Base-by-base conservation (phyloP, 2,113 vertebrate genomes). In the Axis porcinus region DNA sequence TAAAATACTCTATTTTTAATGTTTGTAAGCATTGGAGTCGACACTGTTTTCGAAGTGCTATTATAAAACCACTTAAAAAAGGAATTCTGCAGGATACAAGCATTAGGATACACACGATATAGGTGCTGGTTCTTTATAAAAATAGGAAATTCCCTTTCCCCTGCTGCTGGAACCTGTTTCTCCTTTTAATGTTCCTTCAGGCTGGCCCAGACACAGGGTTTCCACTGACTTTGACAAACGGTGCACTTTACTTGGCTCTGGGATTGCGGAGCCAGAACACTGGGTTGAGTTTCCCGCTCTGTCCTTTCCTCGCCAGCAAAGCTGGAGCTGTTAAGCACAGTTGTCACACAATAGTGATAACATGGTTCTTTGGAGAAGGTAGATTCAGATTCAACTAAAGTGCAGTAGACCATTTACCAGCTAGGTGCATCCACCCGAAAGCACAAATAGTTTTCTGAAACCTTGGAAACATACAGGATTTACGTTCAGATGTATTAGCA, bases 241-340 rank as follows among this genome's bases (percentile, higher is more conserved):
- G 27, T 43, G 5, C 54, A 40, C 90, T 97, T 96, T 88, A 96
- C 96, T 86, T 96, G 98, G 87, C 87, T 96, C 19, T 95, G 47
- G 74, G 50, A n/a, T 67, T 57, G 47, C 79, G 96, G 92, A 84
- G 76, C 45, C 91, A 86, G 70, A 70, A 45, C 7, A 3, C 70
- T 64, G 83, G 57, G 64, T 50, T 79, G 83, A 81, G 62, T 87
- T 96, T 95, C 70, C 25, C 57, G 74, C 57, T 36, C 47, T 83
- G 23, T 95, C n/a, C 60, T 76, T 79, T 94, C 30, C 52, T 95
- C 81, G 50, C 43, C 52, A 83, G 23, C 62, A 93, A 64, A 82
- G 70, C n/a, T 87, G 28, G 79, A 36, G 92, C 94, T 94, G 30
- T 30, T 84, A 60, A 95, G 78, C 58, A 86, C 14, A 52, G 7